phyloP scores from a whole-genome alignment of 1,140 invertebrate species.

The Hylaeus volcanicus region DNA sequence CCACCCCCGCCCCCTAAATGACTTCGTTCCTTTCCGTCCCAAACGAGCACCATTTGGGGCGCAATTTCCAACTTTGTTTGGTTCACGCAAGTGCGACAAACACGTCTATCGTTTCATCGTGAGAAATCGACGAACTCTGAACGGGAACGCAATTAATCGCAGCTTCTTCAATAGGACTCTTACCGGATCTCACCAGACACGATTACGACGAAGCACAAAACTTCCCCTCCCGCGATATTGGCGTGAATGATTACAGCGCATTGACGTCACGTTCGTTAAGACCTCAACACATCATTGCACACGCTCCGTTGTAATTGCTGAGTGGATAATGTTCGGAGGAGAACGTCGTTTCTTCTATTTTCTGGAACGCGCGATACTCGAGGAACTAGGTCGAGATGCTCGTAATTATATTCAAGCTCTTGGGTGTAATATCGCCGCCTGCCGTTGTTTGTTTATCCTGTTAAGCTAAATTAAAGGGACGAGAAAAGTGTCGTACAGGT shows the following conservation, averaged over 20 bases:
- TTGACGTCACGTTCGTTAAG: constrained; percentile 57
- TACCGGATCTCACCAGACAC: constrained; percentile 26
- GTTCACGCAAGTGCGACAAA: constrained; percentile 37
- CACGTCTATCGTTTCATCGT: constrained; percentile 10
- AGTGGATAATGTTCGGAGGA: constrained; percentile 35
- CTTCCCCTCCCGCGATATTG: constrained; percentile 44
- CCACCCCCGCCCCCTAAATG: background rate
- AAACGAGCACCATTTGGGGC: background rate
- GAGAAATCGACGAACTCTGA: constrained; percentile 33
- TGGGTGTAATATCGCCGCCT: background rate
- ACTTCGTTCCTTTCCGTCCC: background rate
- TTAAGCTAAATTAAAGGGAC: background rate
- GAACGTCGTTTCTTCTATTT: constrained; percentile 24
- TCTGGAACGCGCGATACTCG: background rate
- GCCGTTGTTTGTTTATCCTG: background rate
- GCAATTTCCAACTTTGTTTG: constrained; percentile 16
- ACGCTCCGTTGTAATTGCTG: constrained; percentile 33
- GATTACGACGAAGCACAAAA: constrained; percentile 38
- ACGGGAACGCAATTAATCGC: constrained; percentile 53
- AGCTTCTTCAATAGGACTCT: constrained; percentile 45
- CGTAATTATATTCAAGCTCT: constrained; percentile 6
- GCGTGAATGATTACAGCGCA: constrained; percentile 48
- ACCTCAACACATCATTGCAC: constrained; percentile 36
- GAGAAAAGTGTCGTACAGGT: too few species aligned
- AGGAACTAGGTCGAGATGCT: constrained; percentile 27